phyloP scores from a whole-genome alignment of 1,140 invertebrate species.

The Anoplolepis gracilipes region DNA sequence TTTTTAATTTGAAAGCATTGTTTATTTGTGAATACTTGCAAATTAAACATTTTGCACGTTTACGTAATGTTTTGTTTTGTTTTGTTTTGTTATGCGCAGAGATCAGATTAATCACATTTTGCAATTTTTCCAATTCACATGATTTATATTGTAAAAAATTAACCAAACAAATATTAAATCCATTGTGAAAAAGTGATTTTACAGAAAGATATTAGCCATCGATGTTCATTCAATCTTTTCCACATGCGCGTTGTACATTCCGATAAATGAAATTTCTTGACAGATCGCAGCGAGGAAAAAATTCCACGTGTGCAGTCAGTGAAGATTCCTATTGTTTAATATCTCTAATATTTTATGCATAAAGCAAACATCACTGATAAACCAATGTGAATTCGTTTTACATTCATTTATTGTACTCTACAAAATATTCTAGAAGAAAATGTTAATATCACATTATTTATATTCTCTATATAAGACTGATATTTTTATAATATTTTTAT shows the following conservation, averaged over 20 bases:
- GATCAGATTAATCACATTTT: neutral
- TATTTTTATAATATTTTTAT: neutral
- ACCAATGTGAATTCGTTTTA: neutral
- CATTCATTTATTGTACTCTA: neutral
- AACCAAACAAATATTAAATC: neutral
- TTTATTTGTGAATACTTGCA: neutral
- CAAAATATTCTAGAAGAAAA: neutral
- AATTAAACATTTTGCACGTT: neutral
- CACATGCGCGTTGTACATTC: neutral
- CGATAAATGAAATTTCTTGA: conserved; percentile 38
- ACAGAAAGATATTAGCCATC: conserved; percentile 2
- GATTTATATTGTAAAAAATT: neutral
- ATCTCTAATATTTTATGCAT: conserved; percentile 35
- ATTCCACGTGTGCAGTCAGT: conserved; percentile 44
- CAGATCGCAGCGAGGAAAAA: conserved; percentile 22
- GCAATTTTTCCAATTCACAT: neutral
- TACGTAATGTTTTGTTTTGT: neutral
- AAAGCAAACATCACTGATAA: conserved; percentile 6
- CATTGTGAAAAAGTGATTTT: neutral
- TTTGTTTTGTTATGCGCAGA: neutral
- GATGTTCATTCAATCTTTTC: neutral
- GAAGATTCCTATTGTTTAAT: conserved; percentile 8
- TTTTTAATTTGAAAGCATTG: neutral
- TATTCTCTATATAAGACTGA: neutral
- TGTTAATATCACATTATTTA: neutral